Base-by-base conservation (phyloP, 2,888 invertebrate genomes). In the Mimas tiliae region DNA sequence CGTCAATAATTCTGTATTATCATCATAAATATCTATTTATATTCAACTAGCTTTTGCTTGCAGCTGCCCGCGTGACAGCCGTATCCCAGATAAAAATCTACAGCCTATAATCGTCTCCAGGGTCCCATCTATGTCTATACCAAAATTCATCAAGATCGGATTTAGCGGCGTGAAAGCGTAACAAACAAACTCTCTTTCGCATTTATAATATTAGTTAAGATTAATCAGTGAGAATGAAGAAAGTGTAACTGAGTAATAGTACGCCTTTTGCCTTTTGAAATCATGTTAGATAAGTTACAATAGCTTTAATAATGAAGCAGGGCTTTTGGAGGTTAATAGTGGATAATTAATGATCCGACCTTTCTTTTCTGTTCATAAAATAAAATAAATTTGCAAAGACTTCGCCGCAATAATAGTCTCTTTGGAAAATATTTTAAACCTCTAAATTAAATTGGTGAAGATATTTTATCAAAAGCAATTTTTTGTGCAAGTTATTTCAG, bases 1-100 rank as follows among this genome's bases (percentile, higher is more conserved):
- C 67, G 67, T 69, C 62, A 34, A 66, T 63, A 53, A 55, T 55
- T 55, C 42, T 62, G 63, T 55, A 65, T 70, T 68, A 70, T 47
- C 51, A 53, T 64, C 47, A 34, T 52, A 67, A 67, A 21, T 64
- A 12, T 64, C 51, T 12, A 62, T 21, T 66, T 63, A 70, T 72
- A 67, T 71, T 68, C 69, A 67, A 64, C n/a, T n/a, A n/a, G n/a
- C n/a, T n/a, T n/a, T n/a, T n/a, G n/a, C n/a, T n/a, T n/a, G n/a
- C n/a, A n/a, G n/a, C n/a, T n/a, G n/a, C n/a, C n/a, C n/a, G n/a
- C n/a, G n/a, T n/a, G n/a, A n/a, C n/a, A n/a, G n/a, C n/a, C n/a
- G n/a, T n/a, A n/a, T n/a, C n/a, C n/a, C n/a, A n/a, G n/a, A n/a
- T n/a, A n/a, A n/a, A n/a, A n/a, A n/a, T n/a, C n/a, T n/a, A n/a